phyloP scores from a whole-genome alignment of 2,888 invertebrate species.

The Hyppa rectilinea region DNA sequence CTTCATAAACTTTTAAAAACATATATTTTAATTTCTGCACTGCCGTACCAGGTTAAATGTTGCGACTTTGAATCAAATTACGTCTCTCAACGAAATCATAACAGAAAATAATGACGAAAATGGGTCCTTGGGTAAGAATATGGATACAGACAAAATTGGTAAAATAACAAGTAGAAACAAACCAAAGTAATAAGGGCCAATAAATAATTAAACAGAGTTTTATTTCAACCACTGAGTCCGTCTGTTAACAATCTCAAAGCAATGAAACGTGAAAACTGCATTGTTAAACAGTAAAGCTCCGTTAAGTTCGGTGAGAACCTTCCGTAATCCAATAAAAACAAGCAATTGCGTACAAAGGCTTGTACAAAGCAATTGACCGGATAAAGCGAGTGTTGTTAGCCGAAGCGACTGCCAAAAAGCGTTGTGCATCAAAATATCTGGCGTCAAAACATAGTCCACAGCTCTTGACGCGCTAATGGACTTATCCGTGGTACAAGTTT shows the following conservation, averaged over 20 bases:
- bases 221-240: constrained; percentile 33
- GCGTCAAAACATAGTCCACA: constrained; percentile 77
- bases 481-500: constrained; percentile 81
- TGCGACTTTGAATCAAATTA: constrained; percentile 32
- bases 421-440: constrained; percentile 78
- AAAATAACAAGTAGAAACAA: constrained; percentile 22
- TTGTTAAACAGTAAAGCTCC: constrained; percentile 57
- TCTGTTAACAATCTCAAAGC: constrained; percentile 52
- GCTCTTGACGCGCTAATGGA: constrained; percentile 81
- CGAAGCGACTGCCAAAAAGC: constrained; percentile 67
- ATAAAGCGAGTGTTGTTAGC: constrained; percentile 74
- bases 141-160: constrained; percentile 3
- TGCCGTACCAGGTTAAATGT: constrained; percentile 8
- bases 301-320: constrained; percentile 58
- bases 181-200: constrained; percentile 26
- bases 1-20: constrained; percentile 45
- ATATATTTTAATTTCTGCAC: constrained; percentile 45
- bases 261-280: constrained; percentile 64
- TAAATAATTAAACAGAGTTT: constrained; percentile 51
- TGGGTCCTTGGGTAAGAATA: too few relatives aligned
- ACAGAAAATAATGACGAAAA: constrained; percentile 18
- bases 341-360: constrained; percentile 72
- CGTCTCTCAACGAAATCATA: constrained; percentile 4
- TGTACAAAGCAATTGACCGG: constrained; percentile 79
- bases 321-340: constrained; percentile 74